A percentile compares a stretch with the other conserved stretches of the same genome.
phyloP scores from a whole-genome alignment of 1,140 invertebrate genomes.

The Drosophila parabipectinata region DNA sequence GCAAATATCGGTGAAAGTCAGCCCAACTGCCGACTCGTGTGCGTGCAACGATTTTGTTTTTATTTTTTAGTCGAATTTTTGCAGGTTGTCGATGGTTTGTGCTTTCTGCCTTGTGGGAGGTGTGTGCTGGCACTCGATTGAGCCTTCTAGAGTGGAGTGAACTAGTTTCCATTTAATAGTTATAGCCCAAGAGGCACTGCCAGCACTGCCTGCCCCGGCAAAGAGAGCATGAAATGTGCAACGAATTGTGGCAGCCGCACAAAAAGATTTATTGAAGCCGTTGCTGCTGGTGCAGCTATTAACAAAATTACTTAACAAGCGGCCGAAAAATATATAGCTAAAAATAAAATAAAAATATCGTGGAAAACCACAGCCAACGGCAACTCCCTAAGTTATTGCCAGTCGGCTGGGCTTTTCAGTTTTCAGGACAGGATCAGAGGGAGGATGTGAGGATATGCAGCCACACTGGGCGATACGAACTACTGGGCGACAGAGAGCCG shows the following conservation, averaged over 20 bases:
- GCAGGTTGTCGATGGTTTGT: slow-evolving; percentile 8
- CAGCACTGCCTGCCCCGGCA: slow-evolving; percentile 34
- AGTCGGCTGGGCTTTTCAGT: slow-evolving; percentile 64
- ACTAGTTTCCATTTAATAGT: slow-evolving; percentile 76
- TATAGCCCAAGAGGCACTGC: slow-evolving; percentile 48
- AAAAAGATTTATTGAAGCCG: slow-evolving; percentile 77
- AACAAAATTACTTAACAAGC: slow-evolving; percentile 82
- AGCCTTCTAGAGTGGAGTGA: slow-evolving; percentile 72
- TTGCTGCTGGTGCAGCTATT: slow-evolving; percentile 64
- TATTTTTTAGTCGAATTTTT: slow-evolving; percentile 44
- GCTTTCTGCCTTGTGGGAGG: slow-evolving; percentile 34
- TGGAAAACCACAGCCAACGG: slow-evolving; percentile 16
- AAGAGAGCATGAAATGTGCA: slow-evolving; percentile 82
- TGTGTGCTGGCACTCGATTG: slow-evolving; percentile 65
- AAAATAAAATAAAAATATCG: slow-evolving; percentile 7
- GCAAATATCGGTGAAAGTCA: slow-evolving; percentile 72
- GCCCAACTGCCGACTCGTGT: slow-evolving; percentile 25
- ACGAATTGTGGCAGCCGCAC: slow-evolving; percentile 75
- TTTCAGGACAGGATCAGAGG: slow-evolving; percentile 31
- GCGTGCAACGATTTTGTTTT: slow-evolving; percentile 69
- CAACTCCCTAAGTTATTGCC: slow-evolving; percentile 69
- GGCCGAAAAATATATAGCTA: slow-evolving; percentile 43
- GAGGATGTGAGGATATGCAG: slow-evolving; percentile 9
- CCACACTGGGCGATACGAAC: slow-evolving; percentile 12
- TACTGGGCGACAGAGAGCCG: slow-evolving; percentile 14